Percentiles rank a stretch among this genome's conserved stretches.
phyloP scores from a whole-genome alignment of 2,797 vertebrate species.

The Sus cebifrons region DNA sequence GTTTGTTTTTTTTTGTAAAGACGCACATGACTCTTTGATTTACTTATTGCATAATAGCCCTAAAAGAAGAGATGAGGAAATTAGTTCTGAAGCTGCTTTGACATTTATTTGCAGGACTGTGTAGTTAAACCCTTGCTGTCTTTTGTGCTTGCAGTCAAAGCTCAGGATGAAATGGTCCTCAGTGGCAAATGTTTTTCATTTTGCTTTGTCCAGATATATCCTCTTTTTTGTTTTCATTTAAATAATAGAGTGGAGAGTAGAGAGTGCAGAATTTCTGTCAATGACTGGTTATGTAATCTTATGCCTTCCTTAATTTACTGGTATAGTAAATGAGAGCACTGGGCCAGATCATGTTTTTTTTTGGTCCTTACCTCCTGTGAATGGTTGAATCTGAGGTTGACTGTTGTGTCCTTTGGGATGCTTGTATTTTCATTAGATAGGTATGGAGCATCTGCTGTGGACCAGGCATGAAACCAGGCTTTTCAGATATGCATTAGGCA shows the following conservation, averaged over 20 bases:
- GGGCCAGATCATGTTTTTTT: neutral
- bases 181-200: neutral
- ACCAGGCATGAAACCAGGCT: neutral
- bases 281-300: neutral
- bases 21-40: neutral
- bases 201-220: neutral
- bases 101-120: neutral
- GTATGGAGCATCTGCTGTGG: neutral
- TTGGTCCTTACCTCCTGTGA: neutral
- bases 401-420: neutral
- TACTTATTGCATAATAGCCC: neutral
- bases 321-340: neutral
- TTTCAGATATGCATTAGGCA: neutral
- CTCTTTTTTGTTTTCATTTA: slow-evolving; percentile 25
- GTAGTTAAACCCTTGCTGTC: neutral
- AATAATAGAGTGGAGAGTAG: neutral
- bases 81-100: neutral
- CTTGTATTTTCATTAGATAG: neutral
- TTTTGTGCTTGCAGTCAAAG: neutral
- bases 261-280: neutral
- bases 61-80: neutral
- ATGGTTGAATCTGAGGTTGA: neutral
- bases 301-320: neutral
- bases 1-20: neutral
- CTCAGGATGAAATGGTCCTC: neutral